Base-by-base conservation (phyloP, 2,797 vertebrate species). In the Semotilus atromaculatus region DNA sequence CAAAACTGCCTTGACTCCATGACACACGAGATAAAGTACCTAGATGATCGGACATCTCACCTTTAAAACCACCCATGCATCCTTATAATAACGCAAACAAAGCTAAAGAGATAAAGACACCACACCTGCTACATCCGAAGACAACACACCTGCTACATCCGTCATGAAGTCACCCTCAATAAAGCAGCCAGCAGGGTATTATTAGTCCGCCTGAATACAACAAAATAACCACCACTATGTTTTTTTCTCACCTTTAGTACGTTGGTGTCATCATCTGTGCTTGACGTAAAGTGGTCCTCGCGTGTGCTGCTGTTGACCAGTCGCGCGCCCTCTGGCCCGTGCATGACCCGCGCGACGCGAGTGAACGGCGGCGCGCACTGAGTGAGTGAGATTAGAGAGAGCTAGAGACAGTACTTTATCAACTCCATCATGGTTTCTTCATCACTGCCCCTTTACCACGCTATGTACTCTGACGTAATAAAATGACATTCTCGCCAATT, bases 181-280 rank as follows among this genome's bases (percentile, higher is more conserved):
- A 7, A 62, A 31, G 23, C 55, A 34, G 13, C 68, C 53, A 43
- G 68, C 81, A n/a, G 70, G 26, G 21, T 43, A 14, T 72, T 31
- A 14, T 62, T 36, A 29, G 43, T 21, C 34, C 23, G 16, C 8
- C 14, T 68, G 64, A 68, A 80, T 51, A 10, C n/a, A 3, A 48
- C 2, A 19, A 53, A 19, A 79, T 23, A 21, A 67, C 8, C 6
- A 72, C 16, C 58, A 51, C 6, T 72, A 6, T 16, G 26, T 14
- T n/a, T 72, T 45, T 19, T 8, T 58, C 75, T 87, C 74, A 86
- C 82, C 80, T 89, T 83, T 62, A 81, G 31, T 55, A 77, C 38
- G 62, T 48, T 58, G 74, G 62, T 55, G 73, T 31, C 89, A 89
- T 86, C 70, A 89, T 86, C 70, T 87, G 85, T 71, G 10, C 51